Base-by-base conservation (phyloP, 2,797 vertebrate species). In the Danio kyathit region DNA sequence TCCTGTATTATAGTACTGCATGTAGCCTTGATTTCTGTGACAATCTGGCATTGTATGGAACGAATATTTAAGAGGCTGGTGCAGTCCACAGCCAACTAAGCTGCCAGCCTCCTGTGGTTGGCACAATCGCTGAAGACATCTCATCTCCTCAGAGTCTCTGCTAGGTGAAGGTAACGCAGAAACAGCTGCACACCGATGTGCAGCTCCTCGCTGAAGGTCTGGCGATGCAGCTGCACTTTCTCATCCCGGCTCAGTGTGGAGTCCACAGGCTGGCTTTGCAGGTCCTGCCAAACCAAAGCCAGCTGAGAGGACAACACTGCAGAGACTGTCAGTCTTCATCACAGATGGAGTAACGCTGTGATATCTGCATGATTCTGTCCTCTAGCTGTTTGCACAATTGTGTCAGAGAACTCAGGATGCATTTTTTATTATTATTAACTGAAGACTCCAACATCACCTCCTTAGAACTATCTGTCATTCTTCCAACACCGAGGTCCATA, bases 71-170 rank as follows among this genome's bases (percentile, higher is more conserved):
- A 74, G 61, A 84, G 82, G 38, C 65, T 88, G 57, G 88, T 86
- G 86, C 92, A 92, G 82, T 94, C 93, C 38, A 86, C 76, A 54
- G 93, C 87, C 56, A 95, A 89, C 80, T 89, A 88, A 29, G 91
- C 90, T 12, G 88, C 86, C 76, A 93, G 82, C 3, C 92, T 91
- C 44, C 87, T 90, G 67, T 93, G 84, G 79, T 90, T 94, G 86
- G 92, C 92, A 1, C 87, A 82, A 51, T 92, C 88, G 0, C 90
- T 93, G 84, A 94, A 93, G 82, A 94, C 82, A 46, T 67, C 76
- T 43, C 86, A 86, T 74, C 21, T 70, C 64, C 75, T 85, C 54
- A 89, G 72, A 10, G 56, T 61, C 5, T 90, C 86, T 78, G 92
- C 86, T 82, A 90, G 85, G 69, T 88, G 76, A 64, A 93, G 81